These are phyloP conservation scores for Turritopsis rubra DNA, from an alignment of 30 jellyfish, hydroid and myxozoan genomes.

Conservation along the genomic window DNA sequence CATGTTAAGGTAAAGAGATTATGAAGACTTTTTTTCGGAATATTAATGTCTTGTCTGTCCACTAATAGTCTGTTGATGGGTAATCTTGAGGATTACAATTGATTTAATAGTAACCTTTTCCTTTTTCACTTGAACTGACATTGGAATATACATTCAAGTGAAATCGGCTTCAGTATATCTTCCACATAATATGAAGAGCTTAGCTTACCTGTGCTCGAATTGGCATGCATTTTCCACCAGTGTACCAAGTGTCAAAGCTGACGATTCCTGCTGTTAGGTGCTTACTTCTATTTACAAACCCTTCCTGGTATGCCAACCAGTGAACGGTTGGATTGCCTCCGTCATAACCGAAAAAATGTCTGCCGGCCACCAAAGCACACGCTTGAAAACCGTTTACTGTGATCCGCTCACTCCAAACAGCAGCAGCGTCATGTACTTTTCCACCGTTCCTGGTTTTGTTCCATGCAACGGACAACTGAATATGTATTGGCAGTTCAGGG, in stretches of 20 bases:
- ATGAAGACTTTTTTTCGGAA: no score
- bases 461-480: slow-evolving; percentile 21
- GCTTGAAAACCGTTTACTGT: slow-evolving; percentile 23
- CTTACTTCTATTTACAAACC: not conserved
- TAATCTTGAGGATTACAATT: no score
- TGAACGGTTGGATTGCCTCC: slow-evolving; percentile 13
- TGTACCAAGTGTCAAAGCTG: slow-evolving; percentile 19
- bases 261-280: not conserved
- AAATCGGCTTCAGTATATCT: no score
- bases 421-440: slow-evolving; percentile 23
- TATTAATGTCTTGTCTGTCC: no score
- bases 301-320: slow-evolving; percentile 24
- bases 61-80: no score
- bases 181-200: no score
- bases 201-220: not conserved
- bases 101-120: no score
- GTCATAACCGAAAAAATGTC: slow-evolving; percentile 15
- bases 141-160: no score
- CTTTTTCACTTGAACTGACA: no score
- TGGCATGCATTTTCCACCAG: slow-evolving; percentile 18
- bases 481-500: not conserved
- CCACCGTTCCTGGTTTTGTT: not conserved
- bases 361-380: slow-evolving; percentile 30
- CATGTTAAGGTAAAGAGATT: no score
- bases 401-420: slow-evolving; percentile 27